Evolutionary conservation across 2,888 invertebrate genomes (phyloP).

Genomic region (Mylabris sibirica): DNA sequence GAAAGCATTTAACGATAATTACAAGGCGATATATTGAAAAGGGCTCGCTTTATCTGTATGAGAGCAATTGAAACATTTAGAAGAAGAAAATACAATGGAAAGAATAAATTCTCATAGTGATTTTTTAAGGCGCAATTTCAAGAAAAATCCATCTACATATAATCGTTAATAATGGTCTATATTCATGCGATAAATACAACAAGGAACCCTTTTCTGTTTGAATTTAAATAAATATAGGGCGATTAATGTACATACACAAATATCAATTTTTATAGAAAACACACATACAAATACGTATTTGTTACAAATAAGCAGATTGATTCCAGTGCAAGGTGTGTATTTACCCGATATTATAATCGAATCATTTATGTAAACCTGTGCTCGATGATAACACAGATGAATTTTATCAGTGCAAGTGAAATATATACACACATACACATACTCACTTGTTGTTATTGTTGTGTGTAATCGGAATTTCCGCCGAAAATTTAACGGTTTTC

Average conservation of each 20-base stretch:
- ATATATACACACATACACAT: too few species aligned
- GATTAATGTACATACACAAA: not conserved
- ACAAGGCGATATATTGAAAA: slow-evolving; percentile 14
- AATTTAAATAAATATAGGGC: slow-evolving; percentile 12
- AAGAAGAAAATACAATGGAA: not conserved
- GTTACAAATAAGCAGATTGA: not conserved
- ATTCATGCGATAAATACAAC: slow-evolving; percentile 4
- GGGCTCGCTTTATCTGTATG: slow-evolving; percentile 5
- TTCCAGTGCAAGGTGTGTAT: slow-evolving; percentile 15
- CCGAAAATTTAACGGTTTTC: not conserved
- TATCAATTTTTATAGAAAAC: not conserved
- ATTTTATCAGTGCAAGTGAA: slow-evolving; percentile 20
- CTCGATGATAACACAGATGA: slow-evolving; percentile 2
- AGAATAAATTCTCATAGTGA: not conserved
- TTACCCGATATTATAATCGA: slow-evolving; percentile 5
- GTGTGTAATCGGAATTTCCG: not conserved
- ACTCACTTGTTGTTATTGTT: slow-evolving; percentile 11
- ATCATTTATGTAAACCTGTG: slow-evolving; percentile 19
- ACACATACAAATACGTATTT: not conserved
- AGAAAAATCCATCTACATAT: not conserved
- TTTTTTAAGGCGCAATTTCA: slow-evolving; percentile 1
- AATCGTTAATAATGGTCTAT: not conserved
- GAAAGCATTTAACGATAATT: slow-evolving; percentile 14
- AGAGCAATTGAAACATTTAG: not conserved
- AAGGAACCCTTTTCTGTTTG: slow-evolving; percentile 1